phyloP scores from a whole-genome alignment of 1,140 invertebrate species.

The Cydia fagiglandana region DNA sequence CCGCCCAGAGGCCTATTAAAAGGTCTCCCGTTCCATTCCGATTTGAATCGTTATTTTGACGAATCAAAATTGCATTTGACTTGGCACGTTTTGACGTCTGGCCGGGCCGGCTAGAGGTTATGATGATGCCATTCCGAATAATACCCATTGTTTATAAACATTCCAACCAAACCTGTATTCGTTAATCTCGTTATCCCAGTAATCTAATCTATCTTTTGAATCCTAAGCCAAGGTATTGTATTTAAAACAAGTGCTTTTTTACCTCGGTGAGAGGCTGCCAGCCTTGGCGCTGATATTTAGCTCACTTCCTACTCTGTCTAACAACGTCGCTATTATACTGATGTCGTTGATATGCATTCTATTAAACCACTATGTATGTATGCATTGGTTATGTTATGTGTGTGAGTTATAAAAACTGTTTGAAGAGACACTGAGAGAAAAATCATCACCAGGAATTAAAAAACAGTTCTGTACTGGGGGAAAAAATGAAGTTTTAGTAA shows the following conservation, averaged over 20 bases:
- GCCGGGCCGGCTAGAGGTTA: too few species aligned
- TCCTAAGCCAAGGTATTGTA: slow-evolving; percentile 26
- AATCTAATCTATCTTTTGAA: slow-evolving; percentile 20
- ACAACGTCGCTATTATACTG: slow-evolving; percentile 19
- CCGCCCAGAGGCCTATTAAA: too few species aligned
- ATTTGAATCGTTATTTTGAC: too few species aligned
- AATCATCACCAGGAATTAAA: too few species aligned
- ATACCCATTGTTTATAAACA: slow-evolving; percentile 7
- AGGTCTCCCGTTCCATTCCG: too few species aligned
- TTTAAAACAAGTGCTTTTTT: slow-evolving; percentile 23
- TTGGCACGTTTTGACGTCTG: too few species aligned
- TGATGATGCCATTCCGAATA: not conserved
- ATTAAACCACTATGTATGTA: not conserved
- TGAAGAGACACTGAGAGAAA: too few species aligned
- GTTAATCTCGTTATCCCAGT: slow-evolving; percentile 1
- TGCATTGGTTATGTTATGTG: not conserved
- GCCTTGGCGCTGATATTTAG: slow-evolving; percentile 26
- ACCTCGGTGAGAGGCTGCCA: slow-evolving; percentile 17
- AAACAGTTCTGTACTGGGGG: too few species aligned
- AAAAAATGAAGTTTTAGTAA: too few species aligned
- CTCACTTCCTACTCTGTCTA: slow-evolving; percentile 21
- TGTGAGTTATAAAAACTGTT: not conserved
- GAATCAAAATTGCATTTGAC: too few species aligned
- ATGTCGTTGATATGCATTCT: slow-evolving; percentile 15
- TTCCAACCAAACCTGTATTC: not conserved